Evolutionary conservation across 2,888 invertebrate species (phyloP).

Genomic region (Smittia aterrima): DNA sequence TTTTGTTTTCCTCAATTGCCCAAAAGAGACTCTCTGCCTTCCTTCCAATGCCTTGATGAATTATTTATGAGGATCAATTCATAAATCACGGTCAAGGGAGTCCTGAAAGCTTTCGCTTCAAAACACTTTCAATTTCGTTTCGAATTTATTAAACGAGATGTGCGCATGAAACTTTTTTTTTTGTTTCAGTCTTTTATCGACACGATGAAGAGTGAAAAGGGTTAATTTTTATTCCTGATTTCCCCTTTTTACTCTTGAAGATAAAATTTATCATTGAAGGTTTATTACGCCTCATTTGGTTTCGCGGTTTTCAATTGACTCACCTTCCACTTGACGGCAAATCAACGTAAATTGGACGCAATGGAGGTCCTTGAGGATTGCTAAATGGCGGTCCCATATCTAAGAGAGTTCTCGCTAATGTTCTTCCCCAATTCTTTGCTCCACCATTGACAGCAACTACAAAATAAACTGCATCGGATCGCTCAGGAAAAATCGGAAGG

Average conservation of each 20-base stretch:
- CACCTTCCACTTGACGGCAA: constrained; percentile 47
- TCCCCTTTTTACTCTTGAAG: not conserved
- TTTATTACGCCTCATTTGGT: not conserved
- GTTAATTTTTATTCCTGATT: not conserved
- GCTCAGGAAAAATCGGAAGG: constrained; percentile 46
- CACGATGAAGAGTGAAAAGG: not conserved
- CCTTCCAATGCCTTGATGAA: not conserved
- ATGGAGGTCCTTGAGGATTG: constrained; percentile 46
- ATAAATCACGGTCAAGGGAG: constrained; percentile 20
- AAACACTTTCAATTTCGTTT: not conserved
- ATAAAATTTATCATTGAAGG: not conserved
- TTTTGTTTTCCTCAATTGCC: not conserved
- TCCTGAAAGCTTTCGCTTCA: not conserved
- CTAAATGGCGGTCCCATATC: constrained; percentile 48
- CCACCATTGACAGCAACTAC: constrained; percentile 47
- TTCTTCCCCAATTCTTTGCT: constrained; percentile 46
- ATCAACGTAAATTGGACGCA: constrained; percentile 47
- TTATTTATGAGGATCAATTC: constrained; percentile 34
- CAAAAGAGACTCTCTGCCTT: not conserved
- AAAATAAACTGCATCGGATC: constrained; percentile 47
- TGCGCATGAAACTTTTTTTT: not conserved
- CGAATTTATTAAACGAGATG: not conserved
- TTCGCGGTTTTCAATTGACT: constrained; percentile 41
- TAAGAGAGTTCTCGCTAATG: constrained; percentile 45
- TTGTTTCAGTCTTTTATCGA: not conserved